Percentiles rank a stretch among this genome's conserved stretches.
Conservation (phyloP, 23 tunicate genomes). For the Ciona savignyi region DNA sequence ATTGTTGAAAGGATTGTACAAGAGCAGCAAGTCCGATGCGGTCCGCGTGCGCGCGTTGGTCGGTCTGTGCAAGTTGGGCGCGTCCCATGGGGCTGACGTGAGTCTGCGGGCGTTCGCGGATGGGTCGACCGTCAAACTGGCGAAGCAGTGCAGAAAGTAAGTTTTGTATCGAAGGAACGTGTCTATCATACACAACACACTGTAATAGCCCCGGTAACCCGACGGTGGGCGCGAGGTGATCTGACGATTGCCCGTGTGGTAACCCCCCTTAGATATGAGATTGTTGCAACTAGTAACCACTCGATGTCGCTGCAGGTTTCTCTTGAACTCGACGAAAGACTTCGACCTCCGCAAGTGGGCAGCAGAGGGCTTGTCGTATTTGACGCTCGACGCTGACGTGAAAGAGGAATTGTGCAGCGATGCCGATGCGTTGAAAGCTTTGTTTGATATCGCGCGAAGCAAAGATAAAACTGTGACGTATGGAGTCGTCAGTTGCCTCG, state of each 20-base stretch:
- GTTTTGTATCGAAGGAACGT: too few relatives aligned
- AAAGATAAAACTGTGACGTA: slow-evolving; percentile 93
- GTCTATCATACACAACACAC: too few relatives aligned
- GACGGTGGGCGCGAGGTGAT: too few relatives aligned
- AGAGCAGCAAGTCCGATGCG: slow-evolving; percentile 64
- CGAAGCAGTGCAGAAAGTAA: slow-evolving; percentile 93
- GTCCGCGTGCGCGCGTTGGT: slow-evolving; percentile 83
- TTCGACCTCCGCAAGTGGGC: slow-evolving; percentile 95
- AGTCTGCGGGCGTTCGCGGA: slow-evolving; percentile 85
- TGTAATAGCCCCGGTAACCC: too few relatives aligned
- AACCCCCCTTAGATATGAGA: too few relatives aligned
- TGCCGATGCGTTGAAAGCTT: slow-evolving; percentile 56
- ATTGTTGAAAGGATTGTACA: slow-evolving; percentile 77
- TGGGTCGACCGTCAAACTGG: slow-evolving; percentile 81
- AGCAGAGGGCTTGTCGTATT: slow-evolving; percentile 87
- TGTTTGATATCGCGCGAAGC: slow-evolving; percentile 74
- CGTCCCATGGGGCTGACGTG: slow-evolving; percentile 94
- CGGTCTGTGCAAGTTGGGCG: slow-evolving; percentile 92
- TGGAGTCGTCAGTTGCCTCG: slow-evolving; percentile 87
- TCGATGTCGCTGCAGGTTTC: slow-evolving; percentile 23
- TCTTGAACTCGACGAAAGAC: slow-evolving; percentile 62
- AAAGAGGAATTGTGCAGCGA: slow-evolving; percentile 89
- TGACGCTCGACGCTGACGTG: slow-evolving; percentile 93
- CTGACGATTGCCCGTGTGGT: too few relatives aligned
- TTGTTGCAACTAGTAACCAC: too few relatives aligned